phyloP scores from a whole-genome alignment of 23 tunicate species.

The Styela clava region DNA sequence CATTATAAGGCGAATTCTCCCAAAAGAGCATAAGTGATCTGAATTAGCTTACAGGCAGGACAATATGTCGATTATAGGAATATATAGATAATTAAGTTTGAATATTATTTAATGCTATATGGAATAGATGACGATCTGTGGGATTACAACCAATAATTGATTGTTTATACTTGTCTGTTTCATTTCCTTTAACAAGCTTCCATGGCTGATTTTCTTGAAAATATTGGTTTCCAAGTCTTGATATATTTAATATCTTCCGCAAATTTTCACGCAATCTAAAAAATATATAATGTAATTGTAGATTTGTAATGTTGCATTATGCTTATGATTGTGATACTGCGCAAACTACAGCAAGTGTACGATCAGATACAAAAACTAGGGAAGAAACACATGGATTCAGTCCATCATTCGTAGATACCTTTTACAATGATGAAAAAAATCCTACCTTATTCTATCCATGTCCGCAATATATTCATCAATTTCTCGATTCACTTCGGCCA shows the following conservation, averaged over 20 bases:
- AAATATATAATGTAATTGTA: not conserved
- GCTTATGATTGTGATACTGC: not conserved
- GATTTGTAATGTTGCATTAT: not conserved
- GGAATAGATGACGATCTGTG: no score
- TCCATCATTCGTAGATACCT: not conserved
- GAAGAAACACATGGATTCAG: no score
- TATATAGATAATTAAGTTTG: no score
- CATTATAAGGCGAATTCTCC: no score
- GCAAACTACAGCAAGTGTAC: not conserved
- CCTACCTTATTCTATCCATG: slow-evolving; percentile 59
- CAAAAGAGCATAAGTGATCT: no score
- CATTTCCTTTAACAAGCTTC: slow-evolving; percentile 77
- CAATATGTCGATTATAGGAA: no score
- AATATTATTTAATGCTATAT: no score
- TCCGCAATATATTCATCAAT: slow-evolving; percentile 51
- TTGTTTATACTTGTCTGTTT: slow-evolving; percentile 20
- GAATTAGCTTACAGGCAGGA: no score
- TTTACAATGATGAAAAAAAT: not conserved
- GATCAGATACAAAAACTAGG: not conserved
- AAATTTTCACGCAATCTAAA: slow-evolving; percentile 70
- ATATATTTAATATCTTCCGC: slow-evolving; percentile 50
- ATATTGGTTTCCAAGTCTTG: slow-evolving; percentile 87
- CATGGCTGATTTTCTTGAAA: slow-evolving; percentile 94
- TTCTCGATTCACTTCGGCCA: slow-evolving; percentile 67
- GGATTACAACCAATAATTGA: no score